These are phyloP conservation scores for Bombus turneri DNA, from an alignment of 1,140 invertebrate species.

Conservation along the genomic window DNA sequence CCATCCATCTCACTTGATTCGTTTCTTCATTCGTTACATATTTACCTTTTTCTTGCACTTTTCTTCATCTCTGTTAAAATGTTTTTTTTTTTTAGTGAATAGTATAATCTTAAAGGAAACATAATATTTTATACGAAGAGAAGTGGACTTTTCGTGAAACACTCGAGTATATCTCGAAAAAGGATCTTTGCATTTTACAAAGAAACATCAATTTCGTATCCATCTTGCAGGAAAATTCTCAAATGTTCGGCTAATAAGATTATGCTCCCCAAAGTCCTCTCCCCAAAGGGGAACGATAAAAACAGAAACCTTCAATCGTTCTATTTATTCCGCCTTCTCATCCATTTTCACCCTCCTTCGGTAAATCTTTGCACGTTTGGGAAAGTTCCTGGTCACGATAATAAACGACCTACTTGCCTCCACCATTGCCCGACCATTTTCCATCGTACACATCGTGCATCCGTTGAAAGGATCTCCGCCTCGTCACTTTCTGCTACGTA, in stretches of 20 bases:
- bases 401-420: slow-evolving; percentile 34
- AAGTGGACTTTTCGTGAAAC: no score
- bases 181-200: no score
- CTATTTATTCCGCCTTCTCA: not conserved
- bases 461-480: not conserved
- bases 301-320: not conserved
- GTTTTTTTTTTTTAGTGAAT: no score
- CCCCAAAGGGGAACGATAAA: no score
- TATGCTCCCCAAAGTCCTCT: no score
- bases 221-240: not conserved
- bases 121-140: no score
- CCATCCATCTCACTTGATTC: no score
- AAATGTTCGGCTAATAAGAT: not conserved
- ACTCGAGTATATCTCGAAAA: not conserved
- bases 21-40: no score
- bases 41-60: no score
- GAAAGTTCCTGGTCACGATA: slow-evolving; percentile 9
- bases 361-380: not conserved
- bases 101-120: no score
- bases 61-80: no score
- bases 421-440: not conserved
- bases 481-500: not conserved
- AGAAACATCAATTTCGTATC: not conserved
- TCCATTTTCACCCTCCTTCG: not conserved
- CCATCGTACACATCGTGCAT: not conserved